Evolutionary conservation across 2,888 invertebrate genomes (phyloP).

Genomic region (Perizoma affinitatum): DNA sequence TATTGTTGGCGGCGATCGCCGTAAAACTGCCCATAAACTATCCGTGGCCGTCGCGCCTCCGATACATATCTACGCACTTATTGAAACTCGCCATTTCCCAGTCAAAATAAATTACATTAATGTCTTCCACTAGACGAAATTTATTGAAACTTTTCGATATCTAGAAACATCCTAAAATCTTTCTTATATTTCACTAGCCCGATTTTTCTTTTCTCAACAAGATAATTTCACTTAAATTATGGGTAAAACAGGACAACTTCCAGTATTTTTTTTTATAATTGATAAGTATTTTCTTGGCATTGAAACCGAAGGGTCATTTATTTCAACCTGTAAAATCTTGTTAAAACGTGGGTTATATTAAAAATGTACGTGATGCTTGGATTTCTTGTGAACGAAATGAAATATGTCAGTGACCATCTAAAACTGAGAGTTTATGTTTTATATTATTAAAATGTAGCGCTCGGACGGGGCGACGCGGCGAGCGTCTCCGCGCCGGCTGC

Average conservation of each 20-base stretch:
- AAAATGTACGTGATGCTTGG: slow-evolving; percentile 63
- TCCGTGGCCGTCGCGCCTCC: slow-evolving; percentile 44
- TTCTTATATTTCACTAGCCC: not conserved
- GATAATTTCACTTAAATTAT: too few species aligned
- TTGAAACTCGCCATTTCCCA: slow-evolving; percentile 61
- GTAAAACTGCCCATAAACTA: slow-evolving; percentile 78
- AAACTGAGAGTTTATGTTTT: slow-evolving; percentile 64
- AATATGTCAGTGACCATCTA: slow-evolving; percentile 81
- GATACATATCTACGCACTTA: slow-evolving; percentile 65
- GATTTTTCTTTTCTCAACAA: too few species aligned
- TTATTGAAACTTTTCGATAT: slow-evolving; percentile 5
- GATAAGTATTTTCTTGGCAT: not conserved
- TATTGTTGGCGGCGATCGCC: slow-evolving; percentile 65
- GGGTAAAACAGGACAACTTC: too few species aligned
- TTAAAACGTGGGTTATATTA: slow-evolving; percentile 46
- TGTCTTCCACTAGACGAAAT: slow-evolving; percentile 23
- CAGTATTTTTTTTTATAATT: too few species aligned
- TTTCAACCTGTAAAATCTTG: slow-evolving; percentile 12
- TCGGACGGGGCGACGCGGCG: slow-evolving; percentile 49
- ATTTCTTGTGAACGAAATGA: slow-evolving; percentile 77
- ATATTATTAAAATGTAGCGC: slow-evolving; percentile 82
- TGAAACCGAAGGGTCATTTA: not conserved
- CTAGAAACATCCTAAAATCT: not conserved
- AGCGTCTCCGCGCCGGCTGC: slow-evolving; percentile 74
- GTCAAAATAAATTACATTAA: slow-evolving; percentile 44